A percentile compares a stretch with the other conserved stretches of the same genome.
Conservation (phyloP, 2,888 invertebrate genomes). For the Heterodera filipjevi region DNA sequence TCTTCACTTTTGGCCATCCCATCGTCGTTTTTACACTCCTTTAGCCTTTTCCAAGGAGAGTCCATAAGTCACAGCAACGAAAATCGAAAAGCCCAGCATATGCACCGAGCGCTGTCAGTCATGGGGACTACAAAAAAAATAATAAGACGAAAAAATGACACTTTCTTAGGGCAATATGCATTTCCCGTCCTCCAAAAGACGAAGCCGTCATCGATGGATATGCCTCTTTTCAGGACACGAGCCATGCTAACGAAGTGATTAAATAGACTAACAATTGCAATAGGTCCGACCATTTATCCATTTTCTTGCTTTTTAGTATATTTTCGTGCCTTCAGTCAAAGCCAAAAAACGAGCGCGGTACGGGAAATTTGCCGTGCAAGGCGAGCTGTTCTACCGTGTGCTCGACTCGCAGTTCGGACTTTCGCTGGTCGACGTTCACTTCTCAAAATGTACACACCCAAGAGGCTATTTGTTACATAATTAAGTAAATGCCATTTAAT, state of each 20-base stretch:
- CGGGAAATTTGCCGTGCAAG: not conserved
- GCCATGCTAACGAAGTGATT: slow-evolving; percentile 40
- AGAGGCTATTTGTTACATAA: not conserved
- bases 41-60: not conserved
- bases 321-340: slow-evolving; percentile 41
- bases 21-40: not conserved
- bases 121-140: no score
- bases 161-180: slow-evolving; percentile 13
- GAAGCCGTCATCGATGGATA: not conserved
- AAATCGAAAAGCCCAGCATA: not conserved
- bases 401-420: not conserved
- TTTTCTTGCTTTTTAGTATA: slow-evolving; percentile 32
- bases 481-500: slow-evolving; percentile 6
- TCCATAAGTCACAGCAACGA: slow-evolving; percentile 1
- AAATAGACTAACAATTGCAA: no score
- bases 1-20: not conserved
- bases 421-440: slow-evolving; percentile 40
- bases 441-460: slow-evolving; percentile 8
- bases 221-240: slow-evolving; percentile 21
- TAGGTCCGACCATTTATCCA: not conserved
- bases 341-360: not conserved
- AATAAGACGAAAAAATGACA: not conserved
- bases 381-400: not conserved
- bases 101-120: not conserved
- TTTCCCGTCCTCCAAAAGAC: not conserved